Percentiles rank a stretch among this genome's conserved stretches.
phyloP scores from a whole-genome alignment of 2,888 invertebrate genomes.

The Drosophila formosana region DNA sequence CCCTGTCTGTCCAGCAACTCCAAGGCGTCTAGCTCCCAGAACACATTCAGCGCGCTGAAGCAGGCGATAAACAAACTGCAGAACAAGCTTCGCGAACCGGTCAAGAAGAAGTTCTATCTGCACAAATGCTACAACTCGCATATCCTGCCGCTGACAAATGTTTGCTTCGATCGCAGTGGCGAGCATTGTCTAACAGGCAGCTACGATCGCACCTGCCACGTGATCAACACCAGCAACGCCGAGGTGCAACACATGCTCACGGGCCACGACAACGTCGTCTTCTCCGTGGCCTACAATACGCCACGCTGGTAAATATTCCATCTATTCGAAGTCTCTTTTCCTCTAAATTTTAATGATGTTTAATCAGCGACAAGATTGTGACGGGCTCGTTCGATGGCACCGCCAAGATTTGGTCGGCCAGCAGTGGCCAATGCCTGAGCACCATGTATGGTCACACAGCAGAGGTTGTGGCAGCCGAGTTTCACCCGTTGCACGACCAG shows the following conservation, averaged over 20 bases:
- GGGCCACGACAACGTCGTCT: slow-evolving; percentile 93
- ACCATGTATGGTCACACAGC: slow-evolving; percentile 91
- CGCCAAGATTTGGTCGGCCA: slow-evolving; percentile 90
- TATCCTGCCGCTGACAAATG: slow-evolving; percentile 90
- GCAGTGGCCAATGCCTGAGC: slow-evolving; percentile 88
- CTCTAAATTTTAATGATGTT: background rate
- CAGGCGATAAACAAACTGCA: slow-evolving; percentile 88
- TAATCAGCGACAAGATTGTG: slow-evolving; percentile 88
- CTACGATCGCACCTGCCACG: slow-evolving; percentile 93
- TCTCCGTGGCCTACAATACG: slow-evolving; percentile 91
- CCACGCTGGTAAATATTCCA: slow-evolving; percentile 88
- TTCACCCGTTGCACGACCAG: slow-evolving; percentile 87
- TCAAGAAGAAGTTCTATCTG: slow-evolving; percentile 88
- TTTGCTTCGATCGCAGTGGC: slow-evolving; percentile 90
- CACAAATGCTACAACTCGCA: slow-evolving; percentile 88
- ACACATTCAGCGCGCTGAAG: slow-evolving; percentile 86
- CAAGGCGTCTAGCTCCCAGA: slow-evolving; percentile 48
- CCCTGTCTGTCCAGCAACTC: slow-evolving; percentile 32
- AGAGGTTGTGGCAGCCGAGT: slow-evolving; percentile 90
- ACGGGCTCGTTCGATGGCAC: slow-evolving; percentile 94
- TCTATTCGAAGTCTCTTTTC: accelerated
- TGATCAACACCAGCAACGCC: slow-evolving; percentile 91
- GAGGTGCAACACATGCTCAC: slow-evolving; percentile 89
- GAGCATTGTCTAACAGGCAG: slow-evolving; percentile 92
- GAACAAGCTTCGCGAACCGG: slow-evolving; percentile 87